Evolutionary conservation across 2,888 invertebrate genomes (phyloP).

Genomic region (Zele albiditarsus): DNA sequence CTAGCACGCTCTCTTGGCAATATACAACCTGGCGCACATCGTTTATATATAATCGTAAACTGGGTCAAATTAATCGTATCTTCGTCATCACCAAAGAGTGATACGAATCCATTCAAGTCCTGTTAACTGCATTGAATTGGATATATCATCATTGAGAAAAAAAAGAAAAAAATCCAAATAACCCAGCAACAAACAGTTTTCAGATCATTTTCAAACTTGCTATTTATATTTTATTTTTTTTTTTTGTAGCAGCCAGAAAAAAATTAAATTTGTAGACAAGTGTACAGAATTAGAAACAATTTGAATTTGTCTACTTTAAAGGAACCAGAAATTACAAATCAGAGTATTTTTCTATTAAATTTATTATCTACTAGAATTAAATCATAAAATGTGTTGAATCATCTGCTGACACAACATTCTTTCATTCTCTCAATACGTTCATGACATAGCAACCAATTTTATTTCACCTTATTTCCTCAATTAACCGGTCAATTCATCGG

Average conservation of each 20-base stretch:
- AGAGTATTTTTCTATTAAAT: too few species aligned
- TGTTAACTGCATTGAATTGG: neutral
- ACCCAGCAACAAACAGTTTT: conserved; percentile 45
- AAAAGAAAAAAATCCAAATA: conserved; percentile 36
- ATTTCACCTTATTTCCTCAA: neutral
- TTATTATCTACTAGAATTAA: neutral
- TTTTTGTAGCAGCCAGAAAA: neutral
- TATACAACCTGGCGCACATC: conserved; percentile 17
- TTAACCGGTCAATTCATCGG: neutral
- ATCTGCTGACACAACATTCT: neutral
- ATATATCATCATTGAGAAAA: neutral
- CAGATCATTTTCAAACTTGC: conserved; percentile 23
- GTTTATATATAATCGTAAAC: conserved; percentile 41
- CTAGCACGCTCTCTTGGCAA: conserved; percentile 32
- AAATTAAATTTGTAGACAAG: neutral
- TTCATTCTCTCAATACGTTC: neutral
- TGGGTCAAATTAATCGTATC: conserved; percentile 54
- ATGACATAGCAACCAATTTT: neutral
- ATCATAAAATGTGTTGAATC: neutral
- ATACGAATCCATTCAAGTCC: conserved; percentile 46
- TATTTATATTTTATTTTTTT: conserved; percentile 3
- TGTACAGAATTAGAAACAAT: too few species aligned
- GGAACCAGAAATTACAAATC: too few species aligned
- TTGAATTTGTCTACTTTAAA: too few species aligned
- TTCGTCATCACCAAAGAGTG: conserved; percentile 44